Conservation (phyloP, 2,113 vertebrate species). For the Rousettus leschenaultii region DNA sequence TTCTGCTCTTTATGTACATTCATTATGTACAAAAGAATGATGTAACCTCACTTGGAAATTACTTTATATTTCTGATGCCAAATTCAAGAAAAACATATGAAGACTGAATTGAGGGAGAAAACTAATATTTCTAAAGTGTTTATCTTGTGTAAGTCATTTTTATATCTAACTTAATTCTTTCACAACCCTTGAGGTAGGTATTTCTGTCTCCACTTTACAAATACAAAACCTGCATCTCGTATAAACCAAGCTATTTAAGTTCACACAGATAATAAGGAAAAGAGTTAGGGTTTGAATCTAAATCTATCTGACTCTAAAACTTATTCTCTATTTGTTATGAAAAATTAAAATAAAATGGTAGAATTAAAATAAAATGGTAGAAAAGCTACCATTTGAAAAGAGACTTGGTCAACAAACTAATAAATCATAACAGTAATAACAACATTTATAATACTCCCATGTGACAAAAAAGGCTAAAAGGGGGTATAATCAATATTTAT, state of each 20-base stretch:
- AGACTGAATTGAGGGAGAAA: not conserved
- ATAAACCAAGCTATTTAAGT: not conserved
- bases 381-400: not conserved
- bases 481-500: not conserved
- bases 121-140: not conserved
- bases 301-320: constrained; percentile 20
- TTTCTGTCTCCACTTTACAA: not conserved
- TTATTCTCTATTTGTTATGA: not conserved
- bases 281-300: not conserved
- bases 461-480: not conserved
- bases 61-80: not conserved
- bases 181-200: not conserved
- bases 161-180: constrained; percentile 3
- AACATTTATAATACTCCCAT: not conserved
- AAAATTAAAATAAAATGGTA: not conserved
- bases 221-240: not conserved
- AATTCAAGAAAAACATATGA: not conserved
- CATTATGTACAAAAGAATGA: not conserved
- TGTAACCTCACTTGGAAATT: not conserved
- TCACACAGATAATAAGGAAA: not conserved
- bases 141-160: not conserved
- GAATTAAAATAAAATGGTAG: not conserved
- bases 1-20: not conserved
- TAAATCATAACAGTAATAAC: not conserved
- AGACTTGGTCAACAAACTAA: not conserved